Conservation (phyloP, 2,888 invertebrate genomes). For the Mesochorus sp. region DNA sequence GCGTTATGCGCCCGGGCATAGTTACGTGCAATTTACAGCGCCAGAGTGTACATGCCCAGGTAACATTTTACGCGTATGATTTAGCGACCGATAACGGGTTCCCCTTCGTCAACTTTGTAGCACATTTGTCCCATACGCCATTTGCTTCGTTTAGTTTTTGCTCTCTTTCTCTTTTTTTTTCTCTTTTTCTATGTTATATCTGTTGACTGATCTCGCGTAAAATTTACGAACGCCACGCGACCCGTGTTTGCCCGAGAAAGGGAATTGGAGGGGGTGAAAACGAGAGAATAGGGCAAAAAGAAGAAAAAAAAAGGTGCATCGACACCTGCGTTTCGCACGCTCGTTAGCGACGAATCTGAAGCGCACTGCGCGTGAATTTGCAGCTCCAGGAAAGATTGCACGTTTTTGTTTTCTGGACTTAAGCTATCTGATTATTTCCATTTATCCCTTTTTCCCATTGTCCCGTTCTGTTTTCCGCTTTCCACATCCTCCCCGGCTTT, state of each 20-base stretch:
- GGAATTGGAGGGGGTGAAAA: not conserved
- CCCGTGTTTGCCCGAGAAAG: constrained; percentile 12
- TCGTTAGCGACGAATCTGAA: constrained; percentile 24
- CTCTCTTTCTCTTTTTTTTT: constrained; percentile 1
- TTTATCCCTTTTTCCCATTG: not conserved
- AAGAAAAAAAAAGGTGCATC: not conserved
- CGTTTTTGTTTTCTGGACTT: not conserved
- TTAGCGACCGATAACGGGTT: constrained; percentile 42
- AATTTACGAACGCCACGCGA: constrained; percentile 52
- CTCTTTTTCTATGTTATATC: not conserved
- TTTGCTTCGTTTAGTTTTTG: constrained; percentile 23
- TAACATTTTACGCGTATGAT: constrained; percentile 41
- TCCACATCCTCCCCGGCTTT: not conserved
- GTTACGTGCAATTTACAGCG: not conserved
- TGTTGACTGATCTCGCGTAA: constrained; percentile 21
- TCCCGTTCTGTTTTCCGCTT: not conserved
- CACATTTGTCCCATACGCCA: constrained; percentile 45
- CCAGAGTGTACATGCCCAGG: not conserved
- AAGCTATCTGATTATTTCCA: not conserved
- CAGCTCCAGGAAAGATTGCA: too few species aligned
- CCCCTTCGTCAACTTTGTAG: constrained; percentile 37
- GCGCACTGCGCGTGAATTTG: not conserved
- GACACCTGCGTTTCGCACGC: not conserved
- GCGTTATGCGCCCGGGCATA: not conserved
- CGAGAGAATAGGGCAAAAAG: not conserved